These are phyloP conservation scores for Microctenopoma stevenorrisi DNA, from an alignment of 2,797 vertebrate species.

Conservation along the genomic window DNA sequence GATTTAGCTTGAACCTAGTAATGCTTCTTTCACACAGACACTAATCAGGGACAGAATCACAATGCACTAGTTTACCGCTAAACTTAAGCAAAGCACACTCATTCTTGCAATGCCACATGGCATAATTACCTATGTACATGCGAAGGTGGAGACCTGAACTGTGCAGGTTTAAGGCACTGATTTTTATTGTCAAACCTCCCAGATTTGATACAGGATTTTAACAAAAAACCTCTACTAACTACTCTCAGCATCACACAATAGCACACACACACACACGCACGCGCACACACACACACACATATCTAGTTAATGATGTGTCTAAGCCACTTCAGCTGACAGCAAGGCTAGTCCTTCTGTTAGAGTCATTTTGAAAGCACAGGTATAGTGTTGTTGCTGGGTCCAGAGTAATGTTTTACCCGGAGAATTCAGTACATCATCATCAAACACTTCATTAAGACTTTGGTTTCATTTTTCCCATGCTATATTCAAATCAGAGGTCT, in stretches of 20 bases:
- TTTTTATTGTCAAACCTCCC: constrained; percentile 66
- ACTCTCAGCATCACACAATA: constrained; percentile 48
- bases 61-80: constrained; percentile 64
- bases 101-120: constrained; percentile 54
- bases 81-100: constrained; percentile 70
- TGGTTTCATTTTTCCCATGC: constrained; percentile 79
- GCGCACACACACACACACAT: constrained; percentile 46
- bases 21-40: constrained; percentile 69
- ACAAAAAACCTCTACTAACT: constrained; percentile 60
- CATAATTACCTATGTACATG: constrained; percentile 53
- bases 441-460: constrained; percentile 81
- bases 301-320: constrained; percentile 72
- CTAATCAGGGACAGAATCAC: constrained; percentile 48
- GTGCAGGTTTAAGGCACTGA: constrained; percentile 85
- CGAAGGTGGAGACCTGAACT: constrained; percentile 59
- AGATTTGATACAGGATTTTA: constrained; percentile 64
- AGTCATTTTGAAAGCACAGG: constrained; percentile 84
- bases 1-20: constrained; percentile 58
- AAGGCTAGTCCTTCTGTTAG: constrained; percentile 82
- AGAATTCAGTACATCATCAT: constrained; percentile 77
- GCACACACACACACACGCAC: constrained; percentile 34
- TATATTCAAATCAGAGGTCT: constrained; percentile 67
- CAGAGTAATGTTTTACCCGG: constrained; percentile 85
- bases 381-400: constrained; percentile 89
- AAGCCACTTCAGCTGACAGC: constrained; percentile 77